Evolutionary conservation across 2,888 invertebrate genomes (phyloP), one percentile per base, ranked within the genome.

Genomic region (Auanema freiburgensis): DNA sequence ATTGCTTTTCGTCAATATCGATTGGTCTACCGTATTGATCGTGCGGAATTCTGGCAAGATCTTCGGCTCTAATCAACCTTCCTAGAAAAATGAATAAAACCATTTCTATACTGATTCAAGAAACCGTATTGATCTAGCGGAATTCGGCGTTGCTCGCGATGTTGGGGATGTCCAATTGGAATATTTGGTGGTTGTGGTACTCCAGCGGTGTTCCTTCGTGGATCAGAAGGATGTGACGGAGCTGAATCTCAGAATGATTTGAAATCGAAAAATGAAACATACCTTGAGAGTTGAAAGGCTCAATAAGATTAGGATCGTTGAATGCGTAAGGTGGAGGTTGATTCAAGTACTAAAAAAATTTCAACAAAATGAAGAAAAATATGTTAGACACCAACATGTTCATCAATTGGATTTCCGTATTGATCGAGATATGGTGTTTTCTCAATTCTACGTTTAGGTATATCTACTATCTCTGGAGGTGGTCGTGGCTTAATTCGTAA

Each of bases 401-500:
- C 59, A 14, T 64, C 63, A 40, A 57, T 59, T 10, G 74, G 63
- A 1, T 68, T 53, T 46, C 67, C 69, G 57, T 57, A 67, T 43
- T 72, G 66, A 51, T 69, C 67, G 40, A 69, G 59, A 21, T 50
- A 24, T 10, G 58, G 58, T 11, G 40, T 33, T 55, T 16, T 52
- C 11, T 52, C 52, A n/a, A 21, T 52, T 24, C 24, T 4, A n/a
- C 24, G 18, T 5, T 23, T 16, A 6, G 52, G 52, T n/a, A 72
- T 61, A 41, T 72, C 63, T 61, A 69, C 71, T 21, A 70, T 65
- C n/a, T 65, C 57, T 3, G 66, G 63, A 40, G 71, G 69, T 24
- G 66, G 57, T 4, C 64, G 50, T 12, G 69, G 69, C 54, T 78
- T 76, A 50, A 80, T 74, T 42, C 77, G 63, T 54, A 78, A 59